Conservation (phyloP, 2,797 vertebrate genomes). For the Darevskia mixta region DNA sequence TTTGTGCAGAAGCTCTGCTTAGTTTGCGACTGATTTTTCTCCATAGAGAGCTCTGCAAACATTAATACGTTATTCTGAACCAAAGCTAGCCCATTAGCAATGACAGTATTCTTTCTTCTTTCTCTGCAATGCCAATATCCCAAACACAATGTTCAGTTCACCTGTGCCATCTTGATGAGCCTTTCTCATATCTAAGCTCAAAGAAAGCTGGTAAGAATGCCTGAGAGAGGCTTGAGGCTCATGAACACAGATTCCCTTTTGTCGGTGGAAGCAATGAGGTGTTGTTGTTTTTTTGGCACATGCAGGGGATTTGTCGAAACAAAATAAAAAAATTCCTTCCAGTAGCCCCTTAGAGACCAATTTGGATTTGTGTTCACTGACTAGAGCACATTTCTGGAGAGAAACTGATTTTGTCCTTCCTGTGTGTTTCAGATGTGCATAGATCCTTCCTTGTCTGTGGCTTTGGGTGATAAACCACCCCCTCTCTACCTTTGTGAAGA, state of each 20-base stretch:
- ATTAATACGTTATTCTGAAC: background rate
- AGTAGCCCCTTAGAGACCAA: no score
- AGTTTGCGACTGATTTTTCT: background rate
- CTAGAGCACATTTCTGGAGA: constrained; percentile 10
- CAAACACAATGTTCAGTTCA: background rate
- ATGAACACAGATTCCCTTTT: background rate
- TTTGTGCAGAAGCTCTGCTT: background rate
- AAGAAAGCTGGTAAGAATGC: background rate
- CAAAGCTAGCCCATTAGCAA: background rate
- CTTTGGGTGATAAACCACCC: constrained; percentile 97
- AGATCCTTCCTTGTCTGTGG: constrained; percentile 95
- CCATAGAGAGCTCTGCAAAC: background rate
- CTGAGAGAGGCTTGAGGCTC: background rate
- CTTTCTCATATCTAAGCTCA: background rate
- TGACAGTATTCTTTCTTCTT: background rate
- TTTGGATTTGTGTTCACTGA: background rate
- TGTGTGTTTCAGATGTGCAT: constrained; percentile 93
- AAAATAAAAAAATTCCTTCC: no score
- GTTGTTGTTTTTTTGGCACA: background rate
- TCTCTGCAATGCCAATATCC: background rate
- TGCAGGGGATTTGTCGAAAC: background rate
- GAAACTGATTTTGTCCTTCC: constrained; percentile 50
- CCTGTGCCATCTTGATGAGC: background rate
- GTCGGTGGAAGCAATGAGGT: background rate
- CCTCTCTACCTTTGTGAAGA: constrained; percentile 98